Percentiles rank a stretch among this genome's conserved stretches.
Evolutionary conservation across 2,888 invertebrate genomes (phyloP).

Genomic region (Drosophila monieri): DNA sequence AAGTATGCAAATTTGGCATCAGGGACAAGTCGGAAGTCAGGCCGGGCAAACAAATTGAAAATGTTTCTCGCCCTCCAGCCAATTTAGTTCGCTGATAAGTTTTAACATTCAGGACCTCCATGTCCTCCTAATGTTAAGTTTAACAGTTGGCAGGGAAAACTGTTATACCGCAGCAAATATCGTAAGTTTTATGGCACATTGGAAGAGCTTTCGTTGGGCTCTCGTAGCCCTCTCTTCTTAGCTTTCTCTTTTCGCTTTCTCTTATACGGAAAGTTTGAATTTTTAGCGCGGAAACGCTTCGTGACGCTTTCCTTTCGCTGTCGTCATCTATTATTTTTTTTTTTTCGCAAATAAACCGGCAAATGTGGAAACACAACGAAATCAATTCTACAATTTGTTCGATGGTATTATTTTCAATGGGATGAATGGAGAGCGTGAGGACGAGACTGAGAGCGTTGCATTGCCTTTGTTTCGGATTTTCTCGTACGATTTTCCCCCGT

Average conservation of each 20-base stretch:
- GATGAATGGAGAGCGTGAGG: slow-evolving; percentile 4
- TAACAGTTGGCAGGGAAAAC: not conserved
- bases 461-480: not conserved
- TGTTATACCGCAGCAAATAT: slow-evolving; percentile 22
- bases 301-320: slow-evolving; percentile 24
- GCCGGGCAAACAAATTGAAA: slow-evolving; percentile 39
- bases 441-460: not conserved
- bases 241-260: slow-evolving; percentile 16
- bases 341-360: slow-evolving; percentile 53
- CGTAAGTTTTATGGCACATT: slow-evolving; percentile 30
- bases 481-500: not conserved
- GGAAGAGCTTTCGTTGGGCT: slow-evolving; percentile 21
- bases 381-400: slow-evolving; percentile 55
- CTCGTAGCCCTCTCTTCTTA: not conserved
- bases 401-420: slow-evolving; percentile 61
- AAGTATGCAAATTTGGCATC: slow-evolving; percentile 55
- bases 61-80: slow-evolving; percentile 6
- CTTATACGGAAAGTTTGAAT: slow-evolving; percentile 33
- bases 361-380: slow-evolving; percentile 34
- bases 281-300: slow-evolving; percentile 13
- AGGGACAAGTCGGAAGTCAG: slow-evolving; percentile 21
- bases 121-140: slow-evolving; percentile 12
- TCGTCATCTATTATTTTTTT: slow-evolving; percentile 42
- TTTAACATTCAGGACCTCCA: not conserved
- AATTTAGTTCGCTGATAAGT: slow-evolving; percentile 3